Conservation (phyloP, 2,797 vertebrate species). For the Acrocephalus scirpaceus region DNA sequence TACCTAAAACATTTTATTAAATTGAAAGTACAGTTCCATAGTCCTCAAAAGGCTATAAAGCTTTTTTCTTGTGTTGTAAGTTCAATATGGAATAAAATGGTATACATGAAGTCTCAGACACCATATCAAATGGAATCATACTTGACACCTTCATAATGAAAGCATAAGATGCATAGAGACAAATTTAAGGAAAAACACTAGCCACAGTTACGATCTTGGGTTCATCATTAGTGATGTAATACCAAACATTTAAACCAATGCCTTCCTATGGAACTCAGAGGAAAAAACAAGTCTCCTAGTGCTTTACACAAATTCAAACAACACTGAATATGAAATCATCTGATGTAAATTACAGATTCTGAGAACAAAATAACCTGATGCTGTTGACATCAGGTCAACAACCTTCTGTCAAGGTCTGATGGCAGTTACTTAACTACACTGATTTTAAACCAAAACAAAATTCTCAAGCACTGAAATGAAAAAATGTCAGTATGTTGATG, state of each 20-base stretch:
- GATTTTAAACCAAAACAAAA: neutral
- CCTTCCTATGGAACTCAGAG: neutral
- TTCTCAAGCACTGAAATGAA: neutral
- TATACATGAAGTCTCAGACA: neutral
- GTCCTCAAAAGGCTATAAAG: neutral
- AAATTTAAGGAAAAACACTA: neutral
- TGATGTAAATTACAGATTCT: neutral
- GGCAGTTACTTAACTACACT: neutral
- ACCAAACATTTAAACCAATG: neutral
- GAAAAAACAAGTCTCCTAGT: neutral
- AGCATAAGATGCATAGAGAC: fast-evolving
- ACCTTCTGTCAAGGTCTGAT: neutral
- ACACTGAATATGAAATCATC: neutral
- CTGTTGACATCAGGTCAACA: neutral
- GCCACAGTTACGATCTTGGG: neutral
- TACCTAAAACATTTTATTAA: neutral
- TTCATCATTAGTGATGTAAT: neutral
- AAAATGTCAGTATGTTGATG: neutral
- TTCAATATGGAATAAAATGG: neutral
- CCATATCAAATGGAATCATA: neutral
- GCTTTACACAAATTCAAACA: neutral
- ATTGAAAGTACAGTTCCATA: neutral
- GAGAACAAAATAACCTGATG: neutral
- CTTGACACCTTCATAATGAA: neutral
- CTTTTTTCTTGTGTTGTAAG: neutral